These are phyloP conservation scores for Montipora cactus DNA, from an alignment of 64 coral and sea anemone species.

Conservation along the genomic window DNA sequence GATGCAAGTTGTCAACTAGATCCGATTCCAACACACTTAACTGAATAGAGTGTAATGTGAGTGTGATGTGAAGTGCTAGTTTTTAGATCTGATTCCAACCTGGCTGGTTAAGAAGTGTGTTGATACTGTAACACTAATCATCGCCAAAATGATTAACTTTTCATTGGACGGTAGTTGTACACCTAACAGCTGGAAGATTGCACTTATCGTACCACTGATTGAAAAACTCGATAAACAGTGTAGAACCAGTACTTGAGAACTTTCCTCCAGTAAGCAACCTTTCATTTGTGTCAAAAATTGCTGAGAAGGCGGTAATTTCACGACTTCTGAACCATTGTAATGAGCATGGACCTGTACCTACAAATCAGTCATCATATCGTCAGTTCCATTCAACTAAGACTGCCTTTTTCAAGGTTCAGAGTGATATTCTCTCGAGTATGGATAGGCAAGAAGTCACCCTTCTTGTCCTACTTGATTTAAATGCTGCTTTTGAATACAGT, in stretches of 20 bases:
- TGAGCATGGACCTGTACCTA: neutral
- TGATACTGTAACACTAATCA: neutral
- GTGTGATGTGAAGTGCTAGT: no score
- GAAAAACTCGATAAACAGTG: neutral
- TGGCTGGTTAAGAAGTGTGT: no score
- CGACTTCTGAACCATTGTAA: neutral
- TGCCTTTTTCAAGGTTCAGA: neutral
- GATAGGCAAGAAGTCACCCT: neutral
- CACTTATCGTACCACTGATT: neutral
- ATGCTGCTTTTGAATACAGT: no score
- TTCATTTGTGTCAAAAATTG: neutral
- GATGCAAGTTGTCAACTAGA: no score
- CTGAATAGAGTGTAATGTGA: no score
- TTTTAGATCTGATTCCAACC: no score
- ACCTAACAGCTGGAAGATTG: slow-evolving; percentile 1
- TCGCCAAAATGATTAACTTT: neutral
- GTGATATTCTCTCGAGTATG: neutral
- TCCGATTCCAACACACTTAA: no score
- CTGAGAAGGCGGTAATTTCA: slow-evolving; percentile 11
- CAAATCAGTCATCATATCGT: neutral
- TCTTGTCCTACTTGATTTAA: no score
- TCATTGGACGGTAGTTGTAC: neutral
- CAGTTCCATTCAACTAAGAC: no score
- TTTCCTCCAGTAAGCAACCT: slow-evolving; percentile 10
- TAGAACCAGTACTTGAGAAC: neutral